Conservation (phyloP, 2,113 vertebrate species). For the Macaca fascicularis region T2T-MFA8v1.1 NC_088390.1:78625001-78625500, state of each 20-base stretch:
- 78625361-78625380: background rate
- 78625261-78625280: accelerated
- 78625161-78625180: accelerated
- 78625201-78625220: background rate
- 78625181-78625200: accelerated
- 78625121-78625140: background rate
- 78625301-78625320: background rate
- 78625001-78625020: background rate
- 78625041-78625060: background rate
- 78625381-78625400: background rate
- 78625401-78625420: background rate
- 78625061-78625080: constrained; percentile 4
- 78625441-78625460: background rate
- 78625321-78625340: background rate
- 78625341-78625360: background rate
- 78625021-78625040: background rate
- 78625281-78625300: background rate
- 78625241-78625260: background rate
- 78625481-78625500: background rate
- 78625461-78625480: background rate
- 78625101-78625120: background rate
- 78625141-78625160: background rate
- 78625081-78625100: background rate
- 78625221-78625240: accelerated
- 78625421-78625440: background rate